Evolutionary conservation across 2,888 invertebrate genomes (phyloP).

Genomic region (Drosophila leonis): DNA sequence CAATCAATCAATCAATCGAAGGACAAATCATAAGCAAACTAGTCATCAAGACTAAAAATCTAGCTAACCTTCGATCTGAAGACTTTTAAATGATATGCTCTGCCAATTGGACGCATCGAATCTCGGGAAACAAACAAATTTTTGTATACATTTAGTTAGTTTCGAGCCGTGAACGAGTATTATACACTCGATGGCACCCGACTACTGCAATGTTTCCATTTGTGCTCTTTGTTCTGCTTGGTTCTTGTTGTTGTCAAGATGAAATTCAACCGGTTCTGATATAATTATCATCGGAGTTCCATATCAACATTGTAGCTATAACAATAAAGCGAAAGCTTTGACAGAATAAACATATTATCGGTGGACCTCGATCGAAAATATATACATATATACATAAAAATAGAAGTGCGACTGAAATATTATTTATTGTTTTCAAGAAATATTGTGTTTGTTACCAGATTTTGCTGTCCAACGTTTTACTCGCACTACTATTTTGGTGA

Average conservation of each 20-base stretch:
- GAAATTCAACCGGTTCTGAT: slow-evolving; percentile 4
- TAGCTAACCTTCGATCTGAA: not conserved
- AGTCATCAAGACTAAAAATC: no score
- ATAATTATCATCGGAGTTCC: not conserved
- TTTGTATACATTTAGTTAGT: not conserved
- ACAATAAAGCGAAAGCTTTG: not conserved
- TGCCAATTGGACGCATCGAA: not conserved
- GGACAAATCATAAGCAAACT: slow-evolving; percentile 3
- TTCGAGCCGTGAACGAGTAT: not conserved
- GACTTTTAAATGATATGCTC: not conserved
- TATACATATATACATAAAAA: not conserved
- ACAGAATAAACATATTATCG: not conserved
- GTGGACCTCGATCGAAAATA: not conserved
- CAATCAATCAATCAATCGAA: slow-evolving; percentile 6
- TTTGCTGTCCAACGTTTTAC: no score
- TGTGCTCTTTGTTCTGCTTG: not conserved
- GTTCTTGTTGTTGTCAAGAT: not conserved
- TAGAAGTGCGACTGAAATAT: no score
- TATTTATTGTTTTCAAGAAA: no score
- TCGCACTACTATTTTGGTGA: no score
- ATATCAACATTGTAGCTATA: not conserved
- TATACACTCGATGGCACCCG: not conserved
- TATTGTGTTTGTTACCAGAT: no score
- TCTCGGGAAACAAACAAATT: not conserved
- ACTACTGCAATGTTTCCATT: not conserved